Percentiles rank a stretch among this genome's conserved stretches.
These are phyloP conservation scores for Callyntrura sp. DNA, from an alignment of 2,888 invertebrate species.

Conservation along the genomic window DNA sequence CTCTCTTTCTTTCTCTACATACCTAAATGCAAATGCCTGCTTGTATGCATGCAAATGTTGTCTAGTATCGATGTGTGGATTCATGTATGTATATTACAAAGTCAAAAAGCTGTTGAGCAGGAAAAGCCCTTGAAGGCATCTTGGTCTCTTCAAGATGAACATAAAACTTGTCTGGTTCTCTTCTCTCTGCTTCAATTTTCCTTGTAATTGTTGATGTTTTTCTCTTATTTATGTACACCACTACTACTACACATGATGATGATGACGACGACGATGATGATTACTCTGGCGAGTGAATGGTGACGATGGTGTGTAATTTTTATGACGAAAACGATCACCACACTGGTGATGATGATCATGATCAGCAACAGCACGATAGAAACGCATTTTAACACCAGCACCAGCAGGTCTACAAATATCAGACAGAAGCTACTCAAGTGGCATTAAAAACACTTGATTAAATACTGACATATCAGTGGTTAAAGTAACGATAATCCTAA, in stretches of 20 bases:
- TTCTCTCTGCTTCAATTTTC: neutral
- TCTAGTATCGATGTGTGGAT: no score
- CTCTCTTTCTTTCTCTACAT: no score
- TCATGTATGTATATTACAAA: no score
- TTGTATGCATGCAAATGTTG: neutral
- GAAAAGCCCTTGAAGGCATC: slow-evolving; percentile 68
- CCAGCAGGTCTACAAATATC: neutral
- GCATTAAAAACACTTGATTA: slow-evolving; percentile 36
- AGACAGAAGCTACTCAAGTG: slow-evolving; percentile 27
- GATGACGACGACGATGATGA: slow-evolving; percentile 16
- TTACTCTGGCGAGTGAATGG: no score
- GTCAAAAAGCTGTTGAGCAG: slow-evolving; percentile 24
- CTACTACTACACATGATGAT: slow-evolving; percentile 48
- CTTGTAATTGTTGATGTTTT: slow-evolving; percentile 57
- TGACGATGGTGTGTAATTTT: neutral
- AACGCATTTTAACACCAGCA: neutral
- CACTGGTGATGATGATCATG: neutral
- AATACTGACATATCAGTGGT: neutral
- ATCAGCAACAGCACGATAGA: neutral
- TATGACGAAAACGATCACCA: neutral
- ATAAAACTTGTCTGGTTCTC: slow-evolving; percentile 35
- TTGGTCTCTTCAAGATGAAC: neutral
- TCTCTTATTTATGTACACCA: slow-evolving; percentile 59
- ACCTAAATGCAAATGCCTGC: neutral
- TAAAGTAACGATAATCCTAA: neutral